phyloP scores from a whole-genome alignment of 2,797 vertebrate genomes.

The Phoxinus dragarum region DNA sequence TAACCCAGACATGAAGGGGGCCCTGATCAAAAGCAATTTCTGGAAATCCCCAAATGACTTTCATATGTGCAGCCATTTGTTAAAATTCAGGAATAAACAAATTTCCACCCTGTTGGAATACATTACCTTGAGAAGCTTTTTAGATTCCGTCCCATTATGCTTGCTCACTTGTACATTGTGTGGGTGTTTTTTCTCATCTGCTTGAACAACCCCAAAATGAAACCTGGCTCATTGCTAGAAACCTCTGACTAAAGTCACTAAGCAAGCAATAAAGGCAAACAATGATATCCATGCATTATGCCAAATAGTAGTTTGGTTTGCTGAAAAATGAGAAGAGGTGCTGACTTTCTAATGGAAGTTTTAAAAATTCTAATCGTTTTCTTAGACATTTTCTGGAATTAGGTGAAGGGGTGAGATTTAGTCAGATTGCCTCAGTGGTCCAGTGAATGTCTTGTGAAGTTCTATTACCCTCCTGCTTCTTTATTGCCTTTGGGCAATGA shows the following conservation, averaged over 20 bases:
- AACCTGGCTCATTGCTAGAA: neutral
- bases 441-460: conserved; percentile 28
- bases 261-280: conserved; percentile 1
- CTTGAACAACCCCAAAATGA: neutral
- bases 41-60: conserved; percentile 19
- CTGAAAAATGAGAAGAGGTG: neutral
- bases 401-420: conserved; percentile 39
- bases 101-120: neutral
- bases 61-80: conserved; percentile 29
- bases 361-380: no score
- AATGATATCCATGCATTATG: neutral
- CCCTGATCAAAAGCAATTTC: conserved; percentile 26
- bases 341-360: conserved; percentile 6
- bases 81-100: conserved; percentile 2
- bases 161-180: conserved; percentile 2
- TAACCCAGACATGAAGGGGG: conserved; percentile 10
- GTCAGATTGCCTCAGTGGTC: conserved; percentile 38
- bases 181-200: neutral
- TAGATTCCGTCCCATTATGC: neutral
- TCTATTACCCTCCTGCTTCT: conserved; percentile 40
- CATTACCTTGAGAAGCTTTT: conserved; percentile 16
- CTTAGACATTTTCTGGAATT: neutral
- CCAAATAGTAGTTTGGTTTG: neutral
- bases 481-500: conserved; percentile 29
- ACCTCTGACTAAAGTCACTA: neutral